Evolutionary conservation across 2,113 vertebrate genomes (phyloP), one percentile per base, ranked within the genome.

Genomic region (Phaethornis superciliosus): DNA sequence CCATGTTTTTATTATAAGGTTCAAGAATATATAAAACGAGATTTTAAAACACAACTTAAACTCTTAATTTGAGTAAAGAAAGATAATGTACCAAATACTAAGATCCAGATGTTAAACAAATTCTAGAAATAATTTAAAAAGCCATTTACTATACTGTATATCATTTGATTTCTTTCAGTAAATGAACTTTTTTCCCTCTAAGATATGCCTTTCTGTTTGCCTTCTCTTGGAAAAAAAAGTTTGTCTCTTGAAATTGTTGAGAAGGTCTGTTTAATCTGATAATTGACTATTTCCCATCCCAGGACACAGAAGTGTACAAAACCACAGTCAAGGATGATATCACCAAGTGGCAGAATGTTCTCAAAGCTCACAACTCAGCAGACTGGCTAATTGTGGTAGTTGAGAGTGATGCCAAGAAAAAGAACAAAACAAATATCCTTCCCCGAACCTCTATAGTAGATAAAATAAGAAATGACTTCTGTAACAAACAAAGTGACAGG

Each of bases 401-500:
- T 81, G 99, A 99, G 96, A 99, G 98, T 32, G 99, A 99, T 47
- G 98, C 98, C 74, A 99, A 99, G 98, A 99, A 99, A 96, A 99
- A 99, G 97, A 99, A 99, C 97, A 99, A 99, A 97, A 98, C 99
- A 89, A 99, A 99, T 97, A 99, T 99, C 95, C 98, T 99, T 84
- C 99, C 99, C 30, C 98, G 99, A 30, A 99, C 99, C 11, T 99
- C 99, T 60, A 99, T 99, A 80, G 98, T 99, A 87, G 99, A 99
- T 98, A 99, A 99, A 97, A 99, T 99, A 98, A 98, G 99, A 87
- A 99, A 99, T 46, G 99, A 99, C 89, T 99, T 99, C 95, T 99
- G 99, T 95, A 99, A 99, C 97, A 99, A 99, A 82, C 99, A 99
- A 97, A 99, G 99, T 40, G 99, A 99, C 98, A 98, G 99, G 99